A percentile compares a stretch with the other conserved stretches of the same genome.
phyloP scores from a whole-genome alignment of 2,113 vertebrate species.

The Sebastes fasciatus region DNA sequence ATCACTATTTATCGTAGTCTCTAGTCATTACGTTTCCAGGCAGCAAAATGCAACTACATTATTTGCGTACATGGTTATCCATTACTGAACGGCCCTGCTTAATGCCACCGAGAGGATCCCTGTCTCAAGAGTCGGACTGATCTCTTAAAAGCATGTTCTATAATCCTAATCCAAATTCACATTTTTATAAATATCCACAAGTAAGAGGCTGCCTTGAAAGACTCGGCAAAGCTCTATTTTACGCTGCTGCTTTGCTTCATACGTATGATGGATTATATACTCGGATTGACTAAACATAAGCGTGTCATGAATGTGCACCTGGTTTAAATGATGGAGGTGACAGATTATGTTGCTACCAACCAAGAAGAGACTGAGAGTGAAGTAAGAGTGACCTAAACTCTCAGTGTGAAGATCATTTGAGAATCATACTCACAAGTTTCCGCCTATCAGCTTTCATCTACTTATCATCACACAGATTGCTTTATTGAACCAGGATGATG shows the following conservation, averaged over 20 bases:
- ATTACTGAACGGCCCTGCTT: conserved; percentile 2
- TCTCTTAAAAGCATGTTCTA: conserved; percentile 39
- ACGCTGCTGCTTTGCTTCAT: background rate
- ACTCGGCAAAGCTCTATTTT: background rate
- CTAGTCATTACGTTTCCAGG: background rate
- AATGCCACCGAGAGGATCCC: conserved; percentile 11
- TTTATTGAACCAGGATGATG: too few relatives aligned
- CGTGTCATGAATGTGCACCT: too few relatives aligned
- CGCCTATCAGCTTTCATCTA: too few relatives aligned
- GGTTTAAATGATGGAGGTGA: too few relatives aligned
- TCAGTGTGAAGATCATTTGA: too few relatives aligned
- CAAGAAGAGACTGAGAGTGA: too few relatives aligned
- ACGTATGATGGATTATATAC: too few relatives aligned
- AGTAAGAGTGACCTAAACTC: too few relatives aligned
- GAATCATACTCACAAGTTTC: too few relatives aligned
- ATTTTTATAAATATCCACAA: conserved; percentile 38
- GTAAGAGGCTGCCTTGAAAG: conserved; percentile 2
- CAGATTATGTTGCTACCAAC: too few relatives aligned
- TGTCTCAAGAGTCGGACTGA: conserved; percentile 20
- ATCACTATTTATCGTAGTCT: background rate
- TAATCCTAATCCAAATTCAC: conserved; percentile 29
- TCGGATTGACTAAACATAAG: too few relatives aligned
- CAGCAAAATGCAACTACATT: background rate
- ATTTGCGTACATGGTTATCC: background rate
- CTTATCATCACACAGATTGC: too few relatives aligned